Evolutionary conservation across 1,140 invertebrate species (phyloP), one percentile per base, ranked within the genome.

Genomic region (Cardiocondyla obscurior): DNA sequence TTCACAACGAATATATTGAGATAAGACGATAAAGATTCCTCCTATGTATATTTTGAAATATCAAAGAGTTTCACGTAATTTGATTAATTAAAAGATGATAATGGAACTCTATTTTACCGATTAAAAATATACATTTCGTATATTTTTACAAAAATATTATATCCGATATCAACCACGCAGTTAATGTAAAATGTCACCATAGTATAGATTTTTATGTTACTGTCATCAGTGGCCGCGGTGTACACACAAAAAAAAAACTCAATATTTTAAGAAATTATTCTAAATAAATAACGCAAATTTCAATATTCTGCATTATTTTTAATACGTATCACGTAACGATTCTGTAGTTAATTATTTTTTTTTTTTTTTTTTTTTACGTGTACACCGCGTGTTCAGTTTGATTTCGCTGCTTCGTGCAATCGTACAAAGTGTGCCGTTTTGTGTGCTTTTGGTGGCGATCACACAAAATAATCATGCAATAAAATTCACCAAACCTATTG

Each of bases 391-490:
- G 16, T 82, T 76, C 28, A 60, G 12, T 30, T 82, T 77, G 44
- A 46, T 79, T 79, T 64, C 36, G 51, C 73, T 62, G 82, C 65
- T 84, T 84, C 57, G 77, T 42, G 42, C 49, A 62, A 70, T 81
- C 51, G 46, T 51, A 82, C 28, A 82, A 64, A 39, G 14, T 57
- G 33, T 82, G 57, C 10, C 70, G 58, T 82, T 55, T 57, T 57
- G n/a, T 82, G 65, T 82, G 82, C 82, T 84, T 84, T 82, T 84
- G 82, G 82, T 84, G 77, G 82, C 77, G 46, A 72, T 76, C 67
- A 60, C 30, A 60, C 33, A 72, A 77, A 67, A 51, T 77, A 67
- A 65, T 77, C 46, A 65, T 77, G 72, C 72, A 36, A 46, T 46
- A 22, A 55, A 58, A 69, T 55, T 77, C 84, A 86, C 70, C 25